Percentiles rank a stretch among this genome's conserved stretches.
These are phyloP conservation scores for Trichomalopsis sarcophagae DNA, from an alignment of 1,140 invertebrate genomes.

Conservation along the genomic window DNA sequence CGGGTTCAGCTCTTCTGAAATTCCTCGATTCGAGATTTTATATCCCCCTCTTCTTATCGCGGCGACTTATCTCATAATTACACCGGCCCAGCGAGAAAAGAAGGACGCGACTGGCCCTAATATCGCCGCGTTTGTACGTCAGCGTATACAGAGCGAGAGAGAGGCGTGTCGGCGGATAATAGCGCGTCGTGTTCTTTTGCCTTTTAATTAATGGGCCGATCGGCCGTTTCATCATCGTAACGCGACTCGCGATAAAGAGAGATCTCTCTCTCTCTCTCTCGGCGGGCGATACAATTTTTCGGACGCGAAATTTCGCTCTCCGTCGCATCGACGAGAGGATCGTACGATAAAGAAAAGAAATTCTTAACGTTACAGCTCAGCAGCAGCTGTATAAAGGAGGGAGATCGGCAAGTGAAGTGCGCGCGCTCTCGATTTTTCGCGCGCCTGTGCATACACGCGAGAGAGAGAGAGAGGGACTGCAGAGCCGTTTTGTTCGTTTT, in stretches of 20 bases:
- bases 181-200: not conserved
- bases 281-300: not conserved
- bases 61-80: conserved; percentile 17
- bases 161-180: not conserved
- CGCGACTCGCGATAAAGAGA: no score
- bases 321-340: not conserved
- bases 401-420: not conserved
- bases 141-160: no score
- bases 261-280: no score
- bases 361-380: not conserved
- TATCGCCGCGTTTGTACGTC: not conserved
- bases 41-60: not conserved
- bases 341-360: not conserved
- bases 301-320: not conserved
- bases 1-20: not conserved
- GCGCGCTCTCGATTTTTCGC: conserved; percentile 32
- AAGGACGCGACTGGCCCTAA: not conserved
- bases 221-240: no score
- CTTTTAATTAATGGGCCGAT: conserved; percentile 5
- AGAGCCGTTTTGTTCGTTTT: conserved; percentile 36
- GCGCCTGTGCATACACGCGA: not conserved
- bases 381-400: not conserved
- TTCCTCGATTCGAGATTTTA: conserved; percentile 10
- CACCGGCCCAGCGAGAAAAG: conserved; percentile 10
- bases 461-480: not conserved